phyloP scores from a whole-genome alignment of 2,797 vertebrate genomes.

The Enteromius treurensis region DNA sequence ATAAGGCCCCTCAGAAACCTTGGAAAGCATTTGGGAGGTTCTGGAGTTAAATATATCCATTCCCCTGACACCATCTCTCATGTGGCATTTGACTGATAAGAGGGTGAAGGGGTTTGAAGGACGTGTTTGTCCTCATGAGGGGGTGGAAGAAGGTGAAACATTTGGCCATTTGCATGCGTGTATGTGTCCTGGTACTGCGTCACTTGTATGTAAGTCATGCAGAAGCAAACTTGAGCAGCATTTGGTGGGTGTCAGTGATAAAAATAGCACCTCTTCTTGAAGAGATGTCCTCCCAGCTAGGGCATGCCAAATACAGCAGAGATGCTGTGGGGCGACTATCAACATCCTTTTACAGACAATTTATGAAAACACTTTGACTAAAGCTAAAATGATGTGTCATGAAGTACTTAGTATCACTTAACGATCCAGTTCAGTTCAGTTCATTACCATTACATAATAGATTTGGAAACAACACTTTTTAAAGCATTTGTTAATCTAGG shows the following conservation, averaged over 20 bases:
- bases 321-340: conserved; percentile 43
- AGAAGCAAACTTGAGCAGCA: conserved; percentile 50
- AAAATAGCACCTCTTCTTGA: conserved; percentile 60
- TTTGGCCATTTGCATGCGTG: conserved; percentile 19
- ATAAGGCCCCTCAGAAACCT: conserved; percentile 58
- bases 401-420: neutral
- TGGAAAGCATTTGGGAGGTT: conserved; percentile 38
- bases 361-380: conserved; percentile 21
- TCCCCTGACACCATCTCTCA: conserved; percentile 38
- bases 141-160: conserved; percentile 31
- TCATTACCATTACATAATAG: neutral
- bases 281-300: conserved; percentile 45
- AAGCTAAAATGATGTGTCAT: neutral
- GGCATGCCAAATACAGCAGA: conserved; percentile 58
- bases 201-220: conserved; percentile 32
- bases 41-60: conserved; percentile 61
- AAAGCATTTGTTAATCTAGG: neutral
- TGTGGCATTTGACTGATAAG: conserved; percentile 54
- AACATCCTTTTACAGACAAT: conserved; percentile 60
- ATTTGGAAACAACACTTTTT: neutral
- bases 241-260: conserved; percentile 52
- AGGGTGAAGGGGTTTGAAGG: conserved; percentile 39
- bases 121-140: conserved; percentile 44
- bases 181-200: conserved; percentile 39
- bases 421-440: neutral